Percentiles rank a stretch among this genome's conserved stretches.
Conservation (phyloP, 2,113 vertebrate genomes). For the Vidua macroura region DNA sequence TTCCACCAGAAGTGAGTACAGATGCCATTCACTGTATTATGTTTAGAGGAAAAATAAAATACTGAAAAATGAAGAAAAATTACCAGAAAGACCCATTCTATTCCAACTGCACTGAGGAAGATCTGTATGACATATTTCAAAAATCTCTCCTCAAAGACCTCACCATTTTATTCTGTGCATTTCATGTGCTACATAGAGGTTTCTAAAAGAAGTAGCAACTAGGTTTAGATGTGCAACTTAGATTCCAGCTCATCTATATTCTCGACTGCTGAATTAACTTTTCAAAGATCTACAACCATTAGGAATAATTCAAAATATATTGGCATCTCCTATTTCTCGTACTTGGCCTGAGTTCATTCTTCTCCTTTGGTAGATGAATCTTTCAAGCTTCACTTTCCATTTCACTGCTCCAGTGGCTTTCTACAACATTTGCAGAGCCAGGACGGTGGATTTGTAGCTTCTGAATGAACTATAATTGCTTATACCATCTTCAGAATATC, state of each 20-base stretch:
- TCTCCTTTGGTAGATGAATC: background rate
- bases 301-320: conserved; percentile 31
- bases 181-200: background rate
- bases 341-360: background rate
- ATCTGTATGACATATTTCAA: background rate
- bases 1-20: background rate
- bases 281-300: background rate
- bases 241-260: background rate
- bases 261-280: background rate
- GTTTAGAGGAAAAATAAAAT: background rate
- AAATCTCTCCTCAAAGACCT: background rate
- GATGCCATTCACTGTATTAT: background rate
- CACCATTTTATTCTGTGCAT: background rate
- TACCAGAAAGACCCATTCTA: background rate
- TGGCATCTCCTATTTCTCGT: background rate
- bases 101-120: background rate
- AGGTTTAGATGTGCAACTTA: background rate
- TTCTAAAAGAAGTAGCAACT: background rate
- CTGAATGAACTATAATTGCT: conserved; percentile 28
- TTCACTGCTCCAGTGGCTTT: conserved; percentile 30
- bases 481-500: conserved; percentile 16
- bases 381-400: conserved; percentile 24
- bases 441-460: conserved; percentile 8
- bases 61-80: background rate
- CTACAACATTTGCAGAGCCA: background rate